phyloP scores from a whole-genome alignment of 2,888 invertebrate species.

The Drepanosiphum platanoidis region DNA sequence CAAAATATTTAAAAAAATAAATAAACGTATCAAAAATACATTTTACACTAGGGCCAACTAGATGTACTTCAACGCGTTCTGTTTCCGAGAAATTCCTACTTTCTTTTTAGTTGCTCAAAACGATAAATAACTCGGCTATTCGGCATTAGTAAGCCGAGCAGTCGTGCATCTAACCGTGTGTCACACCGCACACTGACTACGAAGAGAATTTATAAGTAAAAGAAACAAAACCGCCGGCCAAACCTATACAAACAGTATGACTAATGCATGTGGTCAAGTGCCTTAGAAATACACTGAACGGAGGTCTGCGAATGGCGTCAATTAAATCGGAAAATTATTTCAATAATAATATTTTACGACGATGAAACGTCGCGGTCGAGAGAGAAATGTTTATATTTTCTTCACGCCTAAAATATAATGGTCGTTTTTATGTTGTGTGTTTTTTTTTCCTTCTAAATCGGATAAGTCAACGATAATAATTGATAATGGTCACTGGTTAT shows the following conservation, averaged over 20 bases:
- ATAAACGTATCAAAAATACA: too few relatives aligned
- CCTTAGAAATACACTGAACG: not conserved
- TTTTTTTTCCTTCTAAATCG: not conserved
- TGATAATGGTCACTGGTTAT: not conserved
- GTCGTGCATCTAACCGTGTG: not conserved
- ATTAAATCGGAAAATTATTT: not conserved
- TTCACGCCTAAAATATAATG: not conserved
- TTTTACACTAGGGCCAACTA: too few relatives aligned
- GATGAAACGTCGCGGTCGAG: not conserved
- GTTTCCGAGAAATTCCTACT: not conserved
- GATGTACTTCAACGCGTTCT: too few relatives aligned
- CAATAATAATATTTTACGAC: not conserved
- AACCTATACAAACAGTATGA: not conserved
- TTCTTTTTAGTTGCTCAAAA: not conserved
- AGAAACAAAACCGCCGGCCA: not conserved
- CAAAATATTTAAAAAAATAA: too few relatives aligned
- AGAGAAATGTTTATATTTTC: too few relatives aligned
- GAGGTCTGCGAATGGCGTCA: not conserved
- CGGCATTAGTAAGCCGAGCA: not conserved
- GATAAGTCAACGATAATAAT: not conserved
- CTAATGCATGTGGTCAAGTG: not conserved
- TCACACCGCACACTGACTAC: not conserved
- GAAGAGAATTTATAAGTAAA: not conserved
- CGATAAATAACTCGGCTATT: not conserved
- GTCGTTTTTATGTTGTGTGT: not conserved